Evolutionary conservation across 1,140 invertebrate genomes (phyloP).

Genomic region (Plodia interpunctella): DNA sequence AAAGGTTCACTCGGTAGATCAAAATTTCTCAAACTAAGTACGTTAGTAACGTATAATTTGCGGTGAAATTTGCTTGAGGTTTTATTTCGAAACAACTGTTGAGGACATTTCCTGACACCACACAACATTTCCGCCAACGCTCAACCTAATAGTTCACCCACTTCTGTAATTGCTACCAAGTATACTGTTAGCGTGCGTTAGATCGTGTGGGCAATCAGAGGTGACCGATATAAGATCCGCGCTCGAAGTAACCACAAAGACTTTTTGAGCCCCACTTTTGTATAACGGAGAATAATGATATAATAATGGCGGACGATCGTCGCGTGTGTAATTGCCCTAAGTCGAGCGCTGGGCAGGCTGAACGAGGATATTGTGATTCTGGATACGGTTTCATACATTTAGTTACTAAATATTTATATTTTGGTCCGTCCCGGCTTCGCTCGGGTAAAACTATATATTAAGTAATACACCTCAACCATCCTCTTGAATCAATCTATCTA

Average conservation of each 20-base stretch:
- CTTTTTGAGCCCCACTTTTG: constrained; percentile 41
- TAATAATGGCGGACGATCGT: constrained; percentile 49
- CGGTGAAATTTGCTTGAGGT: too few species aligned
- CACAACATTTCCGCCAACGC: neutral
- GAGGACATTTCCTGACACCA: neutral
- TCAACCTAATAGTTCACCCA: neutral
- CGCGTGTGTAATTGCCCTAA: constrained; percentile 57
- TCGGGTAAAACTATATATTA: too few species aligned
- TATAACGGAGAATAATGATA: constrained; percentile 60
- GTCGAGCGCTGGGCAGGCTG: constrained; percentile 20
- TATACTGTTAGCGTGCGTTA: neutral
- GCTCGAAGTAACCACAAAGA: constrained; percentile 32
- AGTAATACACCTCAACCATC: too few species aligned
- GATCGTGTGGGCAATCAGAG: constrained; percentile 20
- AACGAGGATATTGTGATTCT: constrained; percentile 17
- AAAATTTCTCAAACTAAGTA: too few species aligned
- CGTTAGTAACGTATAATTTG: too few species aligned
- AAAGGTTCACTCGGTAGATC: too few species aligned
- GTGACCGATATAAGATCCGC: constrained; percentile 29
- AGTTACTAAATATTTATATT: neutral
- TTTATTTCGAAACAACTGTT: too few species aligned
- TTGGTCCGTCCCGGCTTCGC: too few species aligned
- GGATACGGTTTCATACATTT: constrained; percentile 9
- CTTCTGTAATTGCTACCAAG: neutral
- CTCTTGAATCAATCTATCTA: too few species aligned